Conservation (phyloP, 2,797 vertebrate species). For the Gallinago nigripennis region DNA sequence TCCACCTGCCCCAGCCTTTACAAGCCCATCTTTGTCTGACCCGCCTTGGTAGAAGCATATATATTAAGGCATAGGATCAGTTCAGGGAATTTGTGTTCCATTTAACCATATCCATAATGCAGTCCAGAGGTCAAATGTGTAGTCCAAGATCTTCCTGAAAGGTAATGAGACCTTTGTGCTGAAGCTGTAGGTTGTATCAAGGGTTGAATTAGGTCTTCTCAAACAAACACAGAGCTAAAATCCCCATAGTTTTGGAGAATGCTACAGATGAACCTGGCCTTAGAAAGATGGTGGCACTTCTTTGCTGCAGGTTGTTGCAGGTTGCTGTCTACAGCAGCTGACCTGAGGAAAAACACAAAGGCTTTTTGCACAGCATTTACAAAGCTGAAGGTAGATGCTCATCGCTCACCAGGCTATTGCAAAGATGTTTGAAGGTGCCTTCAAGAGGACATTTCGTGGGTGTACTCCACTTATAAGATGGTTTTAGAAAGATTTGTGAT, state of each 20-base stretch:
- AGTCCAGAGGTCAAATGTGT: neutral
- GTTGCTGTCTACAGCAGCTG: neutral
- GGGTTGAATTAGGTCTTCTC: neutral
- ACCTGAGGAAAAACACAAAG: neutral
- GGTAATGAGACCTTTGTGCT: neutral
- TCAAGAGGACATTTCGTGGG: neutral
- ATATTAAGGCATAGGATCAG: neutral
- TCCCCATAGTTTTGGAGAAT: neutral
- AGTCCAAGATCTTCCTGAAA: neutral
- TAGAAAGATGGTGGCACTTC: neutral
- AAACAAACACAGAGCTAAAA: neutral
- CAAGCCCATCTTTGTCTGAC: neutral
- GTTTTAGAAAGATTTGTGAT: neutral
- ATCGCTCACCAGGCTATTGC: neutral
- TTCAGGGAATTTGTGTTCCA: neutral
- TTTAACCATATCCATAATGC: neutral
- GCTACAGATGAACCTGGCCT: neutral
- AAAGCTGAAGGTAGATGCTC: neutral
- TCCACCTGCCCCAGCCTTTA: neutral
- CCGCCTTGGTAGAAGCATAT: neutral
- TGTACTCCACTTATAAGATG: neutral
- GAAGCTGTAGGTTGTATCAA: neutral
- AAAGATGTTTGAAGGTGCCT: neutral
- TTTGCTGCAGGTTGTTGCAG: neutral
- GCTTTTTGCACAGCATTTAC: neutral